Conservation (phyloP, 2,113 vertebrate genomes). For the Cariama cristata region DNA sequence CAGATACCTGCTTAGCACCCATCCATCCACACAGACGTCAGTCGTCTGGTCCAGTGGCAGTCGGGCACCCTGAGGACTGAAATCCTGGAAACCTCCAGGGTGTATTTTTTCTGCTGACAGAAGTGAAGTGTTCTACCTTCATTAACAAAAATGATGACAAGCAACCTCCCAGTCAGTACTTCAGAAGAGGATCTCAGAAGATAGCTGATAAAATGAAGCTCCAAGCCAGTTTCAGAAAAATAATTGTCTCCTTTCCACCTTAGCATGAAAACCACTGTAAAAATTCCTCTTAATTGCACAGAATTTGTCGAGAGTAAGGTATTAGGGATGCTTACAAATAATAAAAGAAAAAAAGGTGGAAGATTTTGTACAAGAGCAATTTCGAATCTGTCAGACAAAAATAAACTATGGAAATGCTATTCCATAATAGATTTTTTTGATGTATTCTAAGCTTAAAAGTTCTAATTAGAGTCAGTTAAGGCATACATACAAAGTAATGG, state of each 20-base stretch:
- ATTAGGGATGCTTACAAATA: background rate
- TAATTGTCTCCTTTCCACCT: background rate
- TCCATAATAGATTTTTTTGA: background rate
- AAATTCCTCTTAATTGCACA: background rate
- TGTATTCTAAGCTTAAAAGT: background rate
- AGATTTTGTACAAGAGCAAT: background rate
- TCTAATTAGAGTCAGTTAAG: background rate
- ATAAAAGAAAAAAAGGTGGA: background rate
- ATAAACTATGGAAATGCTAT: background rate
- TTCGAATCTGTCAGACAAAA: background rate
- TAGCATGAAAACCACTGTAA: background rate
- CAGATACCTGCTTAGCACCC: background rate
- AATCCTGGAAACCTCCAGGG: background rate
- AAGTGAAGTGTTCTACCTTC: background rate
- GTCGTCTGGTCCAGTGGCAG: background rate
- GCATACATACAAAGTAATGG: background rate
- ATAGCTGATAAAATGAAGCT: background rate
- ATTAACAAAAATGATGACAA: background rate
- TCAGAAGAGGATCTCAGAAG: background rate
- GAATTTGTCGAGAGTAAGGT: background rate
- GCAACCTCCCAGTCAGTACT: background rate
- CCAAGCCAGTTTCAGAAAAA: background rate
- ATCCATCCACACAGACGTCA: accelerated
- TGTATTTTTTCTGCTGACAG: background rate
- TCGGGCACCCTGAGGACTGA: background rate